These are phyloP conservation scores for Crossocerus cetratus DNA, from an alignment of 2,888 invertebrate genomes.

Conservation along the genomic window DNA sequence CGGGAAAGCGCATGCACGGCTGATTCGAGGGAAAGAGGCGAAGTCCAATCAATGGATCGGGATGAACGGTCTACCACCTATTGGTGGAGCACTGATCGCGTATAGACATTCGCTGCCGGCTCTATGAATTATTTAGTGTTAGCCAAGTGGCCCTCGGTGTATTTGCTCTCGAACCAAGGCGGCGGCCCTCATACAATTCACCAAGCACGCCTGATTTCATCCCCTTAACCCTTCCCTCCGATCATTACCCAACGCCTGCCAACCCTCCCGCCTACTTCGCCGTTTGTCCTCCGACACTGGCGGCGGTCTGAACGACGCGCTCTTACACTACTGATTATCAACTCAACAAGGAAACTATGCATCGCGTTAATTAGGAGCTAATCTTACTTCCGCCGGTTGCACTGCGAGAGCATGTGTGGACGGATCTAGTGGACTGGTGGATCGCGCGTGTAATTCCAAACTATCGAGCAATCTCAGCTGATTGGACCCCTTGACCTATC, in stretches of 20 bases:
- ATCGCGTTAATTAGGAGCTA: too few relatives aligned
- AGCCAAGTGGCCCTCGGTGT: conserved; percentile 67
- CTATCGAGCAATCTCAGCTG: conserved; percentile 25
- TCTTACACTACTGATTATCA: too few relatives aligned
- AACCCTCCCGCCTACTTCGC: too few relatives aligned
- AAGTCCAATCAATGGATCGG: conserved; percentile 62
- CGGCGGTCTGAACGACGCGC: too few relatives aligned
- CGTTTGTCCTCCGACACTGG: too few relatives aligned
- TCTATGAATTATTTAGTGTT: conserved; percentile 71
- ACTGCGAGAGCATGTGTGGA: too few relatives aligned
- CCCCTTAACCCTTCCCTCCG: conserved; percentile 40
- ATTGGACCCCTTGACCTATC: conserved; percentile 56
- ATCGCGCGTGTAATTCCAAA: too few relatives aligned
- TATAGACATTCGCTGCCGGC: conserved; percentile 45
- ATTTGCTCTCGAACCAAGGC: conserved; percentile 62
- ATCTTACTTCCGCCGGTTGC: too few relatives aligned
- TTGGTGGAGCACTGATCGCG: conserved; percentile 47
- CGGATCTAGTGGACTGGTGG: too few relatives aligned
- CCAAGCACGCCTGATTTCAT: conserved; percentile 59
- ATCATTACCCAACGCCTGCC: conserved; percentile 40
- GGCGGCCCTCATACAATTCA: conserved; percentile 34
- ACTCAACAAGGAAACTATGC: too few relatives aligned
- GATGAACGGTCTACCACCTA: conserved; percentile 63
- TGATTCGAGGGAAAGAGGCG: conserved; percentile 24
- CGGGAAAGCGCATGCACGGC: background rate